These are phyloP conservation scores for Oreocharis arfaki DNA, from an alignment of 2,113 vertebrate genomes.

Conservation along the genomic window DNA sequence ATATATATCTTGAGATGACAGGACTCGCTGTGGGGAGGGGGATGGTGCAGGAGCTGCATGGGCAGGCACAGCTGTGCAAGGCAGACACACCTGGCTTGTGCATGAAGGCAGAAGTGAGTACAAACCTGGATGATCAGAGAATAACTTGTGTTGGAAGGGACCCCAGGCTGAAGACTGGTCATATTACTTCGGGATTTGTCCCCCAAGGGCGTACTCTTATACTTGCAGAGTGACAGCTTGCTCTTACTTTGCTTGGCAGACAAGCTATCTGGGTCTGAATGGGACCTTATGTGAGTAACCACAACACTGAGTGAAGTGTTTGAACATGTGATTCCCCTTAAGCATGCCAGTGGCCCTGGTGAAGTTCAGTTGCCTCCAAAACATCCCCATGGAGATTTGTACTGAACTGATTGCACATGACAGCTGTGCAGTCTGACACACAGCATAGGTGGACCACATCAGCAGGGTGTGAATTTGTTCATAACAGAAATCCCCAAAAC, in stretches of 20 bases:
- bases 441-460: background rate
- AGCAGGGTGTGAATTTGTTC: background rate
- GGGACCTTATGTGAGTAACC: background rate
- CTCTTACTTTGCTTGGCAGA: background rate
- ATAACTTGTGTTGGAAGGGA: background rate
- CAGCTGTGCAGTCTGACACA: constrained; percentile 13
- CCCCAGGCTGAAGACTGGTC: rapidly evolving
- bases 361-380: background rate
- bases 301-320: background rate
- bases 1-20: background rate
- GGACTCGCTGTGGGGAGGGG: rapidly evolving
- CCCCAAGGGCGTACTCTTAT: rapidly evolving
- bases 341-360: background rate
- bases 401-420: background rate
- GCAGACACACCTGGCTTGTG: background rate
- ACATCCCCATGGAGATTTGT: background rate
- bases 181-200: background rate
- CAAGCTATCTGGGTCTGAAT: too few relatives aligned
- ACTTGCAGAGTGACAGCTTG: too few relatives aligned
- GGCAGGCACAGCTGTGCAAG: background rate
- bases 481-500: constrained; percentile 16
- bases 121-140: background rate
- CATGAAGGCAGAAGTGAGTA: background rate
- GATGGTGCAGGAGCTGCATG: rapidly evolving
- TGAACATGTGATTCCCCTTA: rapidly evolving